Evolutionary conservation across 2,888 invertebrate species (phyloP).

Genomic region (Sesia apiformis): DNA sequence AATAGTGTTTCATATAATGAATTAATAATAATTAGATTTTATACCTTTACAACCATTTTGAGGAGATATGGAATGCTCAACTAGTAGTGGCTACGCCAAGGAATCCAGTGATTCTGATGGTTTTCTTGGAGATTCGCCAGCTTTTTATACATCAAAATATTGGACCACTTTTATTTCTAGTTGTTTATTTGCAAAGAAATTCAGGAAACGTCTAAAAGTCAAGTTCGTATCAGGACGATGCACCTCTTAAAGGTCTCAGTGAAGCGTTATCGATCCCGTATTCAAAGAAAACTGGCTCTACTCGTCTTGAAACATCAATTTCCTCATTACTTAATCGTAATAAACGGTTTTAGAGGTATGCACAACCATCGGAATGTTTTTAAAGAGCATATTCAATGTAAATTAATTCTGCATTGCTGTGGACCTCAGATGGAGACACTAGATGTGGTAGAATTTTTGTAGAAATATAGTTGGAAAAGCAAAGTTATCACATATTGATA

Average conservation of each 20-base stretch:
- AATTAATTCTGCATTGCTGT: no score
- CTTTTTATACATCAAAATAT: constrained; percentile 41
- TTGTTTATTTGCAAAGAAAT: constrained; percentile 40
- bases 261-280: not conserved
- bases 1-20: not conserved
- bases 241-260: constrained; percentile 26
- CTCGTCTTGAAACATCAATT: not conserved
- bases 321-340: not conserved
- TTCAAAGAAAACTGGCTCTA: not conserved
- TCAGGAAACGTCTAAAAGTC: constrained; percentile 65
- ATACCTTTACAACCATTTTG: constrained; percentile 64
- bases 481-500: no score
- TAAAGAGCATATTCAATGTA: no score
- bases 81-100: constrained; percentile 47
- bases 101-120: constrained; percentile 41
- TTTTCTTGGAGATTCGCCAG: constrained; percentile 9
- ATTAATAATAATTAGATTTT: not conserved
- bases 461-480: no score
- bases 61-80: constrained; percentile 8
- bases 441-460: no score
- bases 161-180: constrained; percentile 42
- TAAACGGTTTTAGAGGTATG: not conserved
- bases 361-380: no score
- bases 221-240: constrained; percentile 49
- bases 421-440: no score